Evolutionary conservation across 2,888 invertebrate species (phyloP), one percentile per base, ranked within the genome.

Genomic region (Nymphalis c-album): DNA sequence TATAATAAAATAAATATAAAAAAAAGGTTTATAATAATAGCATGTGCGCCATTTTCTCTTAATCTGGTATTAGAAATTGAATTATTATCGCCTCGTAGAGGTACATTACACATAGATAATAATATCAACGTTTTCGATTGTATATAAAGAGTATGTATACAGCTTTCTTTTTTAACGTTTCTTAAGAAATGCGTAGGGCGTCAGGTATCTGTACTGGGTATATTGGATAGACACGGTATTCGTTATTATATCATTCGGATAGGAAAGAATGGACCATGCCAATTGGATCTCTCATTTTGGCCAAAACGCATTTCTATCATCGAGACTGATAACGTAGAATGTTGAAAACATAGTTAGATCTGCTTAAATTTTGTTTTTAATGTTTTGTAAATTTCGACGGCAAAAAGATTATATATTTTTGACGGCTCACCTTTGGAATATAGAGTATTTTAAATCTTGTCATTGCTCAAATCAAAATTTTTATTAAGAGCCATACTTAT

Each of bases 291-390:
- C 91, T 91, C 89, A 81, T 86, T 86, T 89, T 84, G 90, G 91
- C 91, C 91, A 91, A 91, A 91, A 88, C 81, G 88, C 89, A 87
- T 91, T 89, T 88, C 84, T 82, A 87, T 86, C 84, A 87, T 88
- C 88, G 90, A 92, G 91, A 92, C 92, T 91, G 91, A 91, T 91
- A 87, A 85, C 81, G 81, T 91, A 91, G 86, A 86, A 85, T 83
- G 88, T 88, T 86, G 87, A 89, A 84, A 85, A 84, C 83, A 85
- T 88, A 90, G 85, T 85, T 87, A 90, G 89, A 90, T 86, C 89
- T 87, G 90, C 87, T 90, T 88, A 86, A 87, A 22, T 22, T 89
- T 88, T 87, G 90, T 91, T 90, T 90, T 82, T 84, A 86, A 85
- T 76, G 77, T 83, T 83, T 88, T 88, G 82, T 85, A 84, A 84